Conservation (phyloP, 2,113 vertebrate genomes). For the Chiloscyllium plagiosum region DNA sequence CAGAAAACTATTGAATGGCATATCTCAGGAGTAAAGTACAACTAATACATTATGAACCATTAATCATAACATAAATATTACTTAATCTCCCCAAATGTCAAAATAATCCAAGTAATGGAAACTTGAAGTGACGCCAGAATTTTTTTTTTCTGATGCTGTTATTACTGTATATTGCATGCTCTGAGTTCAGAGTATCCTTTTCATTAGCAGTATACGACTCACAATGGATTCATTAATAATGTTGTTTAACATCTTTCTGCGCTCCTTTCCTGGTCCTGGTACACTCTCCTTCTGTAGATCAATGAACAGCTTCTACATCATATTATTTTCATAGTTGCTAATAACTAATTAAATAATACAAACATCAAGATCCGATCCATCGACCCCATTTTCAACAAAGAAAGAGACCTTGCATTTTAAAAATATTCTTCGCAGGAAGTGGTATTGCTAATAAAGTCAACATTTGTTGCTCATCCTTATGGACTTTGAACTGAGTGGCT, state of each 20-base stretch:
- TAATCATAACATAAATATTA: not conserved
- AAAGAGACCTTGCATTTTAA: not conserved
- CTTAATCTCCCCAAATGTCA: not conserved
- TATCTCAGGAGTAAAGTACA: not conserved
- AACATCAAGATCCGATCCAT: not conserved
- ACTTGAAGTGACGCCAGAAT: not conserved
- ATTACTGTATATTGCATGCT: not conserved
- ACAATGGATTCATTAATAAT: constrained; percentile 3
- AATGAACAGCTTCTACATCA: not conserved
- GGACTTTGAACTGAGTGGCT: too few relatives aligned
- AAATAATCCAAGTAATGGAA: not conserved
- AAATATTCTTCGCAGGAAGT: too few relatives aligned
- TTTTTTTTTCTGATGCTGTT: not conserved
- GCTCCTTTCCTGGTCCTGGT: not conserved
- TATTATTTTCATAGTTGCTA: not conserved
- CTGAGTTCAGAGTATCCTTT: not conserved
- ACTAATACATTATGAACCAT: not conserved
- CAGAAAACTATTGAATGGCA: too few relatives aligned
- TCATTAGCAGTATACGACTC: not conserved
- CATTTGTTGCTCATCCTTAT: too few relatives aligned
- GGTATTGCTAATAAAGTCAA: too few relatives aligned
- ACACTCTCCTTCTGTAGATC: not conserved
- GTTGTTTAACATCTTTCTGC: not conserved
- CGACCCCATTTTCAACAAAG: not conserved
- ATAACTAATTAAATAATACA: not conserved